Conservation (phyloP, 2,888 invertebrate genomes). For the Microchrysa polita region DNA sequence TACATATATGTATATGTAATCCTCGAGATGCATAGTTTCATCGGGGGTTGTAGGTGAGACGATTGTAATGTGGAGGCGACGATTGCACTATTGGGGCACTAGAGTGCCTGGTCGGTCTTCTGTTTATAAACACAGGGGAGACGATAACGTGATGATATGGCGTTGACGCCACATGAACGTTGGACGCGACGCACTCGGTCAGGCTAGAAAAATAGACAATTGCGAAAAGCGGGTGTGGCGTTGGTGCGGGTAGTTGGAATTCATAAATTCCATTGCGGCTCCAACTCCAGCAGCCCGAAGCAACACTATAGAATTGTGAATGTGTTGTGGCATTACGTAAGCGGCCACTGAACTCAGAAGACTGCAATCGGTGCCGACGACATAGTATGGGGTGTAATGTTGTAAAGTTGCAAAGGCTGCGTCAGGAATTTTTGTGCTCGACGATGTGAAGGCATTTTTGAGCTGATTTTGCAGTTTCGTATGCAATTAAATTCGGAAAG, state of each 20-base stretch:
- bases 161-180: background rate
- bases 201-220: background rate
- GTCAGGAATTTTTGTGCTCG: no score
- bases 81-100: constrained; percentile 18
- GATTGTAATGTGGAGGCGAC: background rate
- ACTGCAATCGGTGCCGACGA: background rate
- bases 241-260: constrained; percentile 5
- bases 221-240: constrained; percentile 20
- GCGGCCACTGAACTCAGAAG: constrained; percentile 26
- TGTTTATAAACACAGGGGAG: constrained; percentile 36
- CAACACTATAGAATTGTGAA: background rate
- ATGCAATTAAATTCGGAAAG: no score
- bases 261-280: constrained; percentile 17
- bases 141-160: background rate
- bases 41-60: background rate
- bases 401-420: no score
- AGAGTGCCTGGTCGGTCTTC: background rate
- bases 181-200: background rate
- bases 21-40: background rate
- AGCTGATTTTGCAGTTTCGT: no score
- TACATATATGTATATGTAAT: no score
- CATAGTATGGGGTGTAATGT: no score
- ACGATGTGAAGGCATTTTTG: no score
- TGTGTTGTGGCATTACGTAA: constrained; percentile 18
- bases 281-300: constrained; percentile 12